Conservation (phyloP, 64 coral and sea anemone species). For the Porites australiensis region DNA sequence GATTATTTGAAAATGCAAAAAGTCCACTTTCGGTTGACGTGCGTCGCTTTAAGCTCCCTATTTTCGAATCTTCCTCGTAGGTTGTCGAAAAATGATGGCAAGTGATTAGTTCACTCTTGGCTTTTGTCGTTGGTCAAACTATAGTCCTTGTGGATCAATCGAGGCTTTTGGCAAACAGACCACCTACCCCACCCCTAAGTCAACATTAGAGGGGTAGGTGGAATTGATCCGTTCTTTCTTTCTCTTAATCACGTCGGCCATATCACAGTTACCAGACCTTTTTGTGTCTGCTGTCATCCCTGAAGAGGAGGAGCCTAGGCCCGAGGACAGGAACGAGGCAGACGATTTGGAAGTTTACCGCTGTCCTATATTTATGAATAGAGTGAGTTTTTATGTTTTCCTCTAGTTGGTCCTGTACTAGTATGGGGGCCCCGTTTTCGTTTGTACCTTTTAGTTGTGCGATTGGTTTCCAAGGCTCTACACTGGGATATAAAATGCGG, state of each 20-base stretch:
- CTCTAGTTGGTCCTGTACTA: neutral
- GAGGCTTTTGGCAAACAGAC: too few relatives aligned
- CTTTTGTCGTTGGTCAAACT: too few relatives aligned
- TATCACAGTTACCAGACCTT: slow-evolving; percentile 48
- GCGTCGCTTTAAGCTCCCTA: too few relatives aligned
- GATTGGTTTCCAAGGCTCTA: too few relatives aligned
- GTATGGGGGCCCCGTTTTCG: too few relatives aligned
- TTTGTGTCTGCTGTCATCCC: slow-evolving; percentile 45
- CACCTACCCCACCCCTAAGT: too few relatives aligned
- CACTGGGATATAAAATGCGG: too few relatives aligned
- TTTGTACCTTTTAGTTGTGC: too few relatives aligned
- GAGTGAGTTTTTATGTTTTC: neutral
- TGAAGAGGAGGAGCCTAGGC: neutral
- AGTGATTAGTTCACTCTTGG: neutral
- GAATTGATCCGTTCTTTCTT: neutral
- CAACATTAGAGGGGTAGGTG: too few relatives aligned
- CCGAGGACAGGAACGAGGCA: slow-evolving; percentile 7
- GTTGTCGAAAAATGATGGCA: neutral
- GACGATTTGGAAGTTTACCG: slow-evolving; percentile 45
- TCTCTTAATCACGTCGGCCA: neutral
- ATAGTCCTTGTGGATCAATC: too few relatives aligned
- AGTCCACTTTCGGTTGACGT: too few relatives aligned
- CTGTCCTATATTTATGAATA: slow-evolving; percentile 78
- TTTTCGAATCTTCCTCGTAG: neutral
- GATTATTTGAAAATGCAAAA: too few relatives aligned